Percentiles rank a stretch among this genome's conserved stretches.
Evolutionary conservation across 2,888 invertebrate species (phyloP).

Genomic region (Hypsopygia costalis): DNA sequence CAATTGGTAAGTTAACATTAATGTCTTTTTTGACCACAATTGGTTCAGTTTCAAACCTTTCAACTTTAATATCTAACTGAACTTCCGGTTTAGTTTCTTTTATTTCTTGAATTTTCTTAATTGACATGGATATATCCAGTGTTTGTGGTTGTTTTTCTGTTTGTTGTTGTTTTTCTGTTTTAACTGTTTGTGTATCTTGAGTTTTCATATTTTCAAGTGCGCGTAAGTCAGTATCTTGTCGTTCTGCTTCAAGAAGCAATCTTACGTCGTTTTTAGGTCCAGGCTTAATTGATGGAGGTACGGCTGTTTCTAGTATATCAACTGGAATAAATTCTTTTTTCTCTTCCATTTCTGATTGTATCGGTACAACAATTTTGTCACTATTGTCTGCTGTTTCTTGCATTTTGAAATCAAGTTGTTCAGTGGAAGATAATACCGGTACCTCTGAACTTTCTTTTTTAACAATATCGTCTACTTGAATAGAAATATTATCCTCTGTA

Average conservation of each 20-base stretch:
- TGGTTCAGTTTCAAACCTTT: conserved; percentile 39
- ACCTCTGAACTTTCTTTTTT: conserved; percentile 50
- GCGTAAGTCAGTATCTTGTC: conserved; percentile 41
- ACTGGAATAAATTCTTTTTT: conserved; percentile 49
- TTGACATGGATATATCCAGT: conserved; percentile 57
- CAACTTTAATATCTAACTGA: conserved; percentile 52
- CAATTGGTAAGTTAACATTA: conserved; percentile 34
- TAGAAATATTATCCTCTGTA: conserved; percentile 19
- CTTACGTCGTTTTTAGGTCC: conserved; percentile 38
- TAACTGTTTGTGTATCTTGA: conserved; percentile 2
- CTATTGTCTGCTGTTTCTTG: conserved; percentile 41
- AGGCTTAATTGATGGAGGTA: conserved; percentile 19
- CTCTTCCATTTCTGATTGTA: conserved; percentile 40
- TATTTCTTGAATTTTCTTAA: conserved; percentile 42
- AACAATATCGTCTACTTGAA: conserved; percentile 30
- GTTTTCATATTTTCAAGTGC: conserved; percentile 18
- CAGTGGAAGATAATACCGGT: too few species aligned
- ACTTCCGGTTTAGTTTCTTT: conserved; percentile 49
- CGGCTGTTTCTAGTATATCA: conserved; percentile 19
- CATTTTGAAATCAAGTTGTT: conserved; percentile 33
- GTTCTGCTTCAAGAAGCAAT: conserved; percentile 55
- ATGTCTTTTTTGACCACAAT: conserved; percentile 39
- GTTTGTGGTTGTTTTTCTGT: conserved; percentile 36
- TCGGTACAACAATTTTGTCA: conserved; percentile 32
- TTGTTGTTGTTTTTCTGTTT: conserved; percentile 12